phyloP scores from a whole-genome alignment of 2,888 invertebrate genomes.

The Caenorhabditis sulstoni region DNA sequence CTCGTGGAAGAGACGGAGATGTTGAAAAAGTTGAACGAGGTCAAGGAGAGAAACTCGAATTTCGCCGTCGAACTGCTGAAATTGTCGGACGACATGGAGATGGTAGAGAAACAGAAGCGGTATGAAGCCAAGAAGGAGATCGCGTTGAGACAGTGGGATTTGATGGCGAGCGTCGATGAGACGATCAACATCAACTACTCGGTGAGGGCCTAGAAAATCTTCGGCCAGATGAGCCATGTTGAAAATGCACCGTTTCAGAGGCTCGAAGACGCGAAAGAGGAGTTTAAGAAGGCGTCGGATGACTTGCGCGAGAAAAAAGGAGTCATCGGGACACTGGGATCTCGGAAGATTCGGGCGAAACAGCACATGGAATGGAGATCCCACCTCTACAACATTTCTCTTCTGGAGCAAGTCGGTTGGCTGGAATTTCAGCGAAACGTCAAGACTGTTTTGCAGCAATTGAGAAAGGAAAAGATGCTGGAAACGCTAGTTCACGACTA shows the following conservation, averaged over 20 bases:
- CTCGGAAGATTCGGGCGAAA: conserved; percentile 44
- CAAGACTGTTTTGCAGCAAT: conserved; percentile 4
- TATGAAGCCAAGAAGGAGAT: conserved; percentile 8
- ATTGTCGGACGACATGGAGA: background rate
- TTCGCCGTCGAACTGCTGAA: conserved; percentile 35
- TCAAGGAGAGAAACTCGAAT: conserved; percentile 27
- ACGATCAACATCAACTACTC: conserved; percentile 40
- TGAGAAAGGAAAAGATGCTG: conserved; percentile 5
- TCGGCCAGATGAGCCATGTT: too few relatives aligned
- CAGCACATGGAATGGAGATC: conserved; percentile 52
- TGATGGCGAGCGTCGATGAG: conserved; percentile 18
- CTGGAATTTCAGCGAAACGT: background rate
- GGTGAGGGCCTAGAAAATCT: background rate
- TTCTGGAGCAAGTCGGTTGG: conserved; percentile 27
- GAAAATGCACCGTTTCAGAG: conserved; percentile 11
- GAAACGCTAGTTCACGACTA: conserved; percentile 25
- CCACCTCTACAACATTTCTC: conserved; percentile 34
- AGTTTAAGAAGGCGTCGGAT: conserved; percentile 33
- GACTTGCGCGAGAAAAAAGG: conserved; percentile 35
- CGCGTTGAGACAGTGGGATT: background rate
- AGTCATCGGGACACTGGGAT: conserved; percentile 40
- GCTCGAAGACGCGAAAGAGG: conserved; percentile 27
- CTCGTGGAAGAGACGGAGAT: conserved; percentile 5
- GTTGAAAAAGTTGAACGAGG: background rate
- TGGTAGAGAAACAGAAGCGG: background rate